phyloP scores from a whole-genome alignment of 1,140 invertebrate genomes.

The Drosophila pruinosa region DNA sequence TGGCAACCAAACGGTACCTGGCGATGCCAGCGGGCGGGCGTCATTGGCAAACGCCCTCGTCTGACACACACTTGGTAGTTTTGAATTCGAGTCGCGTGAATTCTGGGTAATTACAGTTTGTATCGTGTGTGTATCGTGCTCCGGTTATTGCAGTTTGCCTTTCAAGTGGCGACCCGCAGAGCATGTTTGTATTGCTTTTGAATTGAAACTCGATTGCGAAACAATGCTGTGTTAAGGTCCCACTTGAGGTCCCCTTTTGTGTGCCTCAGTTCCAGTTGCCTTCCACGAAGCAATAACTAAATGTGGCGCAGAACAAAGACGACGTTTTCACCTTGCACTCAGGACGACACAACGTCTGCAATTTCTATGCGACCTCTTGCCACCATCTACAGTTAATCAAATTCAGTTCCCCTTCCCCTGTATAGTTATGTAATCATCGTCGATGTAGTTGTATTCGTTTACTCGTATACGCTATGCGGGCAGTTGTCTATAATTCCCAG shows the following conservation, averaged over 20 bases:
- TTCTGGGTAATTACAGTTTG: constrained; percentile 72
- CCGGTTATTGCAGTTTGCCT: constrained; percentile 20
- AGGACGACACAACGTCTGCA: constrained; percentile 4
- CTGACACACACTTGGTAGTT: constrained; percentile 31
- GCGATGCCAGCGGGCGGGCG: constrained; percentile 64
- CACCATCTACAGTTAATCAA: constrained; percentile 19
- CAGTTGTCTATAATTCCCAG: constrained; percentile 51
- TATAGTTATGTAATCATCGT: constrained; percentile 45
- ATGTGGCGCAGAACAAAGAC: constrained; percentile 29
- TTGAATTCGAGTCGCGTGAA: constrained; percentile 55
- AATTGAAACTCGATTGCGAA: constrained; percentile 77
- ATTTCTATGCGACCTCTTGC: neutral
- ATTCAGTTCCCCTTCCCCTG: neutral
- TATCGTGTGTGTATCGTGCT: constrained; percentile 39
- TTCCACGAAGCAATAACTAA: constrained; percentile 72
- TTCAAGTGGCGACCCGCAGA: constrained; percentile 70
- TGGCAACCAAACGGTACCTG: constrained; percentile 17
- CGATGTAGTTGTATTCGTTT: neutral
- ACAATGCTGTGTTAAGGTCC: constrained; percentile 49
- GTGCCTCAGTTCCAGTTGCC: constrained; percentile 49
- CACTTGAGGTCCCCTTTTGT: constrained; percentile 25
- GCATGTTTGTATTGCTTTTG: constrained; percentile 78
- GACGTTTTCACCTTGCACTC: constrained; percentile 13
- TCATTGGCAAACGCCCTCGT: constrained; percentile 62
- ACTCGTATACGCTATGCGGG: constrained; percentile 19